A percentile compares a stretch with the other conserved stretches of the same genome.
Conservation (phyloP, 1,140 invertebrate species). For the Polypedilum vanderplanki region DNA sequence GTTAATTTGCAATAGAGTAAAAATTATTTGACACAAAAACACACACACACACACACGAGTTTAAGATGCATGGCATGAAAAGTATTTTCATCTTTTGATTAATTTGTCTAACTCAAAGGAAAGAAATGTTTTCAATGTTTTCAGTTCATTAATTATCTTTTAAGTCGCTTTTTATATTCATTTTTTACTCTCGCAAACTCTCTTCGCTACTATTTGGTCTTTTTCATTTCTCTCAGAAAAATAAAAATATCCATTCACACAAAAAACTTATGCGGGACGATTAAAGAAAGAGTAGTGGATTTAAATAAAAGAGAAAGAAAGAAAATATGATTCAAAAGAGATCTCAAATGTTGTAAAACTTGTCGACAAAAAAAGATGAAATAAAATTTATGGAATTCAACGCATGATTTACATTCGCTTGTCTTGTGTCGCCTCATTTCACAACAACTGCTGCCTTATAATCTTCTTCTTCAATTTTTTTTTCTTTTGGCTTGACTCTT, state of each 20-base stretch:
- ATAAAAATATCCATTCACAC: too few relatives aligned
- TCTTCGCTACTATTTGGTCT: too few relatives aligned
- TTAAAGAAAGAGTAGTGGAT: neutral
- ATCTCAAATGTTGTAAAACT: neutral
- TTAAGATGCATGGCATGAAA: neutral
- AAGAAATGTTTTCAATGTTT: conserved; percentile 7
- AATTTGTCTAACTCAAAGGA: neutral
- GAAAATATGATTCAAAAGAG: neutral
- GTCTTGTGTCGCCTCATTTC: neutral
- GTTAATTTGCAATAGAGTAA: neutral
- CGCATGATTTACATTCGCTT: neutral
- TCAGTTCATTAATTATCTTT: conserved; percentile 19
- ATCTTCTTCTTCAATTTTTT: too few relatives aligned
- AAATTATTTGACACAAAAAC: neutral
- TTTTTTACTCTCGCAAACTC: too few relatives aligned
- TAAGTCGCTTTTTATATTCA: neutral
- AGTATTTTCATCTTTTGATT: neutral
- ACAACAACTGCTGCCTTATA: neutral
- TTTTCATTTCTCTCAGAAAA: too few relatives aligned
- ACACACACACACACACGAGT: too few relatives aligned
- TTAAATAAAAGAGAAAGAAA: neutral
- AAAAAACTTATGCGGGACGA: too few relatives aligned
- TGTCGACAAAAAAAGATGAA: neutral
- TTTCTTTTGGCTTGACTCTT: neutral
- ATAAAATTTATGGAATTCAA: neutral